Evolutionary conservation across 2,113 vertebrate genomes (phyloP).

Genomic region (Nothobranchius kuhntae): DNA sequence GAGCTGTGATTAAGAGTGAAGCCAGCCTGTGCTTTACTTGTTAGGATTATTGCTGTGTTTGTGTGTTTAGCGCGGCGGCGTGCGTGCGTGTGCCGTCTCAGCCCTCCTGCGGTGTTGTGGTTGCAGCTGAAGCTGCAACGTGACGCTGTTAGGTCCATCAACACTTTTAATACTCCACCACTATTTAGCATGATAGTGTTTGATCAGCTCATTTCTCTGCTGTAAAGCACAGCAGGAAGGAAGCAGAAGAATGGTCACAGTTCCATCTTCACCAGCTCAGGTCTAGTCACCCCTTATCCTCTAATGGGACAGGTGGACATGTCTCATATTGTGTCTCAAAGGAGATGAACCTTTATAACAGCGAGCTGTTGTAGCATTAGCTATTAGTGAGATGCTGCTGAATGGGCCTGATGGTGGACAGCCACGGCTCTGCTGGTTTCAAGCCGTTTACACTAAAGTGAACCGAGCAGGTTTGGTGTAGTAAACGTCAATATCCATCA

Average conservation of each 20-base stretch:
- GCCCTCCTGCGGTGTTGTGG: background rate
- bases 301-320: no score
- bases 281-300: no score
- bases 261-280: background rate
- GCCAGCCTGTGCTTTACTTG: background rate
- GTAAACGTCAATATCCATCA: no score
- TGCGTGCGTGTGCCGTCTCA: background rate
- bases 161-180: no score
- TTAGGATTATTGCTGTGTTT: conserved; percentile 4
- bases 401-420: no score
- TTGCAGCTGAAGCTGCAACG: background rate
- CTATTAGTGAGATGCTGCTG: no score
- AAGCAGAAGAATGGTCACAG: background rate
- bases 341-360: no score
- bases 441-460: no score
- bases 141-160: background rate
- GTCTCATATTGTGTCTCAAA: no score
- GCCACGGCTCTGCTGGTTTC: no score
- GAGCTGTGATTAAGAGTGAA: conserved; percentile 19
- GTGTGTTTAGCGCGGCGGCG: background rate
- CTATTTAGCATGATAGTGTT: background rate
- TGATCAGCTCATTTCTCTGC: background rate
- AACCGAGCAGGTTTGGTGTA: no score
- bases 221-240: background rate
- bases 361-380: no score